Conservation (phyloP, 1,140 invertebrate genomes). For the Carposina sasakii region DNA sequence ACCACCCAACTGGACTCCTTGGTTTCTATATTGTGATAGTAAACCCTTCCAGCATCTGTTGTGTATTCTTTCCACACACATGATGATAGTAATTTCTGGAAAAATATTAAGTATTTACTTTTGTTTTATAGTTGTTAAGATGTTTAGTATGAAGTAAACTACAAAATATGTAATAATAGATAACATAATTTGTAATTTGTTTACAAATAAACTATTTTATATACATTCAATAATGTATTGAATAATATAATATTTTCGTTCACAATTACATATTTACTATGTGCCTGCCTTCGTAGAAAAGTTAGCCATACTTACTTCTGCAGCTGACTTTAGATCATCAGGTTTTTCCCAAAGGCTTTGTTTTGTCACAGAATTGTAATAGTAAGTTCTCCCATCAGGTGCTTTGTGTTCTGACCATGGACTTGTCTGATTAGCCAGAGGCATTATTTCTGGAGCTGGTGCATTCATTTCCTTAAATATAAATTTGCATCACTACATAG, state of each 20-base stretch:
- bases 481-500: constrained; percentile 4
- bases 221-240: too few species aligned
- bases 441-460: constrained; percentile 58
- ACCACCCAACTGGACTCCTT: constrained; percentile 97
- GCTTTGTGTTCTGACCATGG: constrained; percentile 97
- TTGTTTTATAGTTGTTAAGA: too few species aligned
- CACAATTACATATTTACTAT: too few species aligned
- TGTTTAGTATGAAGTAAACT: too few species aligned
- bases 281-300: too few species aligned
- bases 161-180: too few species aligned
- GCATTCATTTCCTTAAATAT: constrained; percentile 63
- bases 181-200: too few species aligned
- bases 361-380: constrained; percentile 94
- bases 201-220: too few species aligned
- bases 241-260: too few species aligned
- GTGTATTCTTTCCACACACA: constrained; percentile 99
- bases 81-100: constrained; percentile 84
- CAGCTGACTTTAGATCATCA: constrained; percentile 92
- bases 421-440: constrained; percentile 53
- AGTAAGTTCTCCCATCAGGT: constrained; percentile 96
- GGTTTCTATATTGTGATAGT: constrained; percentile 96
- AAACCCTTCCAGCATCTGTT: constrained; percentile 94
- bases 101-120: constrained; percentile 15
- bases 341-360: constrained; percentile 99
- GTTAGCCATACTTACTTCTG: constrained; percentile 88